Percentiles rank a stretch among this genome's conserved stretches.
These are phyloP conservation scores for Bombus superbus DNA, from an alignment of 1,140 invertebrate species.

Conservation along the genomic window DNA sequence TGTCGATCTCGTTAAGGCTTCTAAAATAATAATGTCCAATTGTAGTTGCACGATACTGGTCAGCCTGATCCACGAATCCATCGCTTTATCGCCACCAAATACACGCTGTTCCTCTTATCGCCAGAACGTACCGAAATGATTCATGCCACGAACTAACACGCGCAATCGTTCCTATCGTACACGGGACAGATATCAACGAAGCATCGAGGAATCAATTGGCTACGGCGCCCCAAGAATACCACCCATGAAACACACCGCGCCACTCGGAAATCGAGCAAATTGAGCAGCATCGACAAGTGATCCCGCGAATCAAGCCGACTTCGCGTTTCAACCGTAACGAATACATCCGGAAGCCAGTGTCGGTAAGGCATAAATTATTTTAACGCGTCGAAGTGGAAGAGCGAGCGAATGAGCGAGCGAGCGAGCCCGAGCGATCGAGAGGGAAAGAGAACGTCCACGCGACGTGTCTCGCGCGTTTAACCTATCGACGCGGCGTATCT, in stretches of 20 bases:
- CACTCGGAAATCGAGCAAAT: background rate
- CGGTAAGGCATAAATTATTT: conserved; percentile 47
- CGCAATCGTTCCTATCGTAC: background rate
- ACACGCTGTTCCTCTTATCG: background rate
- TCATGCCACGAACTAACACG: background rate
- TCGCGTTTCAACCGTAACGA: conserved; percentile 14
- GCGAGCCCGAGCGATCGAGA: background rate
- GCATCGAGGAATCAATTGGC: background rate
- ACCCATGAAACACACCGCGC: background rate
- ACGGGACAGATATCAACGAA: background rate
- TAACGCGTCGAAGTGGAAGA: conserved; percentile 26
- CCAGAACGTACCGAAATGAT: background rate
- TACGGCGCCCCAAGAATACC: background rate
- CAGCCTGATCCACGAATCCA: too few species aligned
- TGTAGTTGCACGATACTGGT: background rate
- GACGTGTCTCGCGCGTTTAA: conserved; percentile 49
- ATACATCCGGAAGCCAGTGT: conserved; percentile 1
- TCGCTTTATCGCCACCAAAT: background rate
- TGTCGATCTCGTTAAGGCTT: too few species aligned
- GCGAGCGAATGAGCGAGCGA: conserved; percentile 24
- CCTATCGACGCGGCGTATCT: conserved; percentile 52
- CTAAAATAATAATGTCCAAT: background rate
- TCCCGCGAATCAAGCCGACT: background rate
- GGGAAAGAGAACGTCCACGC: conserved; percentile 39
- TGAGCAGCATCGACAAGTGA: background rate